Percentiles rank a stretch among this genome's conserved stretches.
Conservation (phyloP, 2,113 vertebrate species). For the Zootoca vivipara region DNA sequence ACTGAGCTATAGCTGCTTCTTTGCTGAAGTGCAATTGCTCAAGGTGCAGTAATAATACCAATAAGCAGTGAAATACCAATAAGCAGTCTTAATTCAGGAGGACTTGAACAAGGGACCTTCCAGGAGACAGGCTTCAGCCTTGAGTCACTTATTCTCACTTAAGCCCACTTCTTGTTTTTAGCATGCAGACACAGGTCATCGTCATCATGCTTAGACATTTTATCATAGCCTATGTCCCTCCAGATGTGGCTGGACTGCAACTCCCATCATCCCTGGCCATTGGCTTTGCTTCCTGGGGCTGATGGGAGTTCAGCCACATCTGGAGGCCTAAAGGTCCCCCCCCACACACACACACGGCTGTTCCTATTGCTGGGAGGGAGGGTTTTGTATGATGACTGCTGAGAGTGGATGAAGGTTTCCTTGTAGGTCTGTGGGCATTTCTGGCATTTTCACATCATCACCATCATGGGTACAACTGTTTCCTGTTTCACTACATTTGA, state of each 20-base stretch:
- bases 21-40: background rate
- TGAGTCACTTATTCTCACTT: background rate
- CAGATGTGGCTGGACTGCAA: too few relatives aligned
- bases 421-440: background rate
- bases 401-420: background rate
- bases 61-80: background rate
- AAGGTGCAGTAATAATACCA: background rate
- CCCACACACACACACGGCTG: too few relatives aligned
- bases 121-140: background rate
- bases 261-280: too few relatives aligned
- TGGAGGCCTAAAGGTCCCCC: too few relatives aligned
- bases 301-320: too few relatives aligned
- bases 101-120: background rate
- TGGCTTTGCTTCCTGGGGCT: too few relatives aligned
- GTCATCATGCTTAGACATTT: too few relatives aligned
- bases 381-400: too few relatives aligned
- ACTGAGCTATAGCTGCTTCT: background rate
- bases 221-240: too few relatives aligned
- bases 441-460: background rate
- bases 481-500: background rate
- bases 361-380: too few relatives aligned
- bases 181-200: background rate
- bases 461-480: background rate
- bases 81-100: background rate
- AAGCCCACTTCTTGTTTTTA: constrained; percentile 50